phyloP scores from a whole-genome alignment of 1,140 invertebrate species.

The Lordiphosa collinella region DNA sequence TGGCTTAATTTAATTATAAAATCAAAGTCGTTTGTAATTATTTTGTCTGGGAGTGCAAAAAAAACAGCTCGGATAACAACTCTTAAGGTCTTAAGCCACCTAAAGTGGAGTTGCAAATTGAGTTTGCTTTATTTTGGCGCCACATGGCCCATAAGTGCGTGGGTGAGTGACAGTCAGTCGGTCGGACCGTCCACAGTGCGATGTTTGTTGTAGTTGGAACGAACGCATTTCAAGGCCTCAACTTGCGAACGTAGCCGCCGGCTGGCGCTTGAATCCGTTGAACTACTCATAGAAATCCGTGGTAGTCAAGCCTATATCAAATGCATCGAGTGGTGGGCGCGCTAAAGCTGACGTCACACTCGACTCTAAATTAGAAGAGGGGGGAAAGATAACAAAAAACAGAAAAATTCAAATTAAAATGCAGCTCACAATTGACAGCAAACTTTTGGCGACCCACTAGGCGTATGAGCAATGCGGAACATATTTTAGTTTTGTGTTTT shows the following conservation, averaged over 20 bases:
- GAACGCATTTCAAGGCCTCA: slow-evolving; percentile 54
- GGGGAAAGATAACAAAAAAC: slow-evolving; percentile 22
- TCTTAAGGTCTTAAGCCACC: slow-evolving; percentile 62
- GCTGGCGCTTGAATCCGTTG: slow-evolving; percentile 22
- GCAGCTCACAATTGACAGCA: slow-evolving; percentile 43
- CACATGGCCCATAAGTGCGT: slow-evolving; percentile 53
- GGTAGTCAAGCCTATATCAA: slow-evolving; percentile 22
- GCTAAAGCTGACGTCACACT: slow-evolving; percentile 3
- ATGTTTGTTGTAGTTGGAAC: too few relatives aligned
- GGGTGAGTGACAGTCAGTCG: slow-evolving; percentile 58
- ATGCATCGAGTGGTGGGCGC: slow-evolving; percentile 6
- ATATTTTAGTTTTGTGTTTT: slow-evolving; percentile 18
- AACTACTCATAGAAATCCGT: slow-evolving; percentile 13
- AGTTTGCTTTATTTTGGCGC: slow-evolving; percentile 66
- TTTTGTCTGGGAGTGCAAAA: slow-evolving; percentile 50
- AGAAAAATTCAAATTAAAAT: slow-evolving; percentile 48
- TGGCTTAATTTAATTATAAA: slow-evolving; percentile 70
- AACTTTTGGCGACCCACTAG: slow-evolving; percentile 50
- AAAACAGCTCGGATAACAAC: slow-evolving; percentile 32
- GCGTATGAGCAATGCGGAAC: slow-evolving; percentile 72
- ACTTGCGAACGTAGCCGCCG: slow-evolving; percentile 28
- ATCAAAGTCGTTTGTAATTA: slow-evolving; percentile 65
- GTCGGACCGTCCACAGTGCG: too few relatives aligned
- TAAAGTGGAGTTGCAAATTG: slow-evolving; percentile 71
- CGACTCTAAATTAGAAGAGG: neutral